Percentiles rank a stretch among this genome's conserved stretches.
These are phyloP conservation scores for Coenonympha glycerion DNA, from an alignment of 2,888 invertebrate species.

Conservation along the genomic window DNA sequence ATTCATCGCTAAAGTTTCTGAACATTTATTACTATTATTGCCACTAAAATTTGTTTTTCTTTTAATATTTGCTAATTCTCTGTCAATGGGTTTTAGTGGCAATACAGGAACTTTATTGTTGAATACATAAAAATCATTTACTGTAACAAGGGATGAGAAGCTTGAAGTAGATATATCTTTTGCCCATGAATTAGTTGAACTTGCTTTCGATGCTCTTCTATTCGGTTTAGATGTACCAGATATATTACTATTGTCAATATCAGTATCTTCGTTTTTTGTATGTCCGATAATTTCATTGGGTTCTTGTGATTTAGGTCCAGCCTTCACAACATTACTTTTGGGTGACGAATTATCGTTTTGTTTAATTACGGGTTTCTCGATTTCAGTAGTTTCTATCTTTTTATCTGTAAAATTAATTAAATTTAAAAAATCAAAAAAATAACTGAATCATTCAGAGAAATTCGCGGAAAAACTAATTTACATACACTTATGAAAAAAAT, in stretches of 20 bases:
- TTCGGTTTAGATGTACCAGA: too few relatives aligned
- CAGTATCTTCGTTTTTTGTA: not conserved
- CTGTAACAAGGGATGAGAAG: constrained; percentile 44
- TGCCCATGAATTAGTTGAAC: constrained; percentile 54
- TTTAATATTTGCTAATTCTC: not conserved
- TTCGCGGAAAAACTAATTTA: too few relatives aligned
- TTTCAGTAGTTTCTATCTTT: not conserved
- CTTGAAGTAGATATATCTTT: constrained; percentile 57
- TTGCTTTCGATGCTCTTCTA: constrained; percentile 29
- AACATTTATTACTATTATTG: constrained; percentile 1
- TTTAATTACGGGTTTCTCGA: not conserved
- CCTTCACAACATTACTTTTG: constrained; percentile 4
- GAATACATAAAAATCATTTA: constrained; percentile 47
- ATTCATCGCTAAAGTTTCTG: not conserved
- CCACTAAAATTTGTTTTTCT: not conserved
- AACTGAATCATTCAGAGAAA: too few relatives aligned
- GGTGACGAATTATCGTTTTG: not conserved
- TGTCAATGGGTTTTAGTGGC: constrained; percentile 38
- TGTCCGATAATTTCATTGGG: too few relatives aligned
- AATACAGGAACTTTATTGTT: constrained; percentile 54
- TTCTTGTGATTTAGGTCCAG: constrained; percentile 5
- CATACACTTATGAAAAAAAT: too few relatives aligned
- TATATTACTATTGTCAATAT: not conserved
- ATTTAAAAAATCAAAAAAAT: too few relatives aligned
- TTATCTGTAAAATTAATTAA: not conserved